Base-by-base conservation (phyloP, 2,113 vertebrate species). In the Ranitomeya variabilis region DNA sequence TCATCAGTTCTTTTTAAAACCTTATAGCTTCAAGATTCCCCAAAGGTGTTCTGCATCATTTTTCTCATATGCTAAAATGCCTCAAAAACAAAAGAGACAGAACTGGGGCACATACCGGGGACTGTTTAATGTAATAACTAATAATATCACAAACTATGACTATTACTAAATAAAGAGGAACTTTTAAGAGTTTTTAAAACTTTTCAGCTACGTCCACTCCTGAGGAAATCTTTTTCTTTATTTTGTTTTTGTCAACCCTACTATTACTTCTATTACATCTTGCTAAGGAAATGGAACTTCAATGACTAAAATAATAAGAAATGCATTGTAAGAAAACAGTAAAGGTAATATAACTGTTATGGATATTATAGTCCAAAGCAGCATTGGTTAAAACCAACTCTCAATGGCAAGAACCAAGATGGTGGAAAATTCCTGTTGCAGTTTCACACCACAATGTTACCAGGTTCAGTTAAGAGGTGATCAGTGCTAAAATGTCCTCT, bases 71-170 rank as follows among this genome's bases (percentile, higher is more conserved):
- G 57, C 57, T 62, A 62, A 81, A 62, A 11, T 18, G 80, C 57
- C 31, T 4, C 21, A 14, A 73, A 26, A 60, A 57, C n/a, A 80
- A 21, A 37, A 81, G 80, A 81, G 80, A 81, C 80, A 81, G 80
- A 81, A 62, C 57, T 81, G 79, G 73, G 79, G 37, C 79, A 31
- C 79, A 11, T 57, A 64, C 62, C 26, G 80, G 79, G 59, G 26
- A 62, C 59, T 62, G 57, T 62, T 62, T 81, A 81, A 81, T 81
- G 80, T 81, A 81, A 81, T 37, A 23, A 62, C 80, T 81, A 62
- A 81, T 62, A 57, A 21, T 62, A 81, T 81, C 55, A 62, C 79
- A 81, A 81, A 62, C 57, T 64, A 81, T 62, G 62, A 37, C 15
- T 62, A 59, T 26, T 19, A 23, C 31, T 81, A 62, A 62, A 81